Base-by-base conservation (phyloP, 2,797 vertebrate species). In the Pseudomugil tenellus region DNA sequence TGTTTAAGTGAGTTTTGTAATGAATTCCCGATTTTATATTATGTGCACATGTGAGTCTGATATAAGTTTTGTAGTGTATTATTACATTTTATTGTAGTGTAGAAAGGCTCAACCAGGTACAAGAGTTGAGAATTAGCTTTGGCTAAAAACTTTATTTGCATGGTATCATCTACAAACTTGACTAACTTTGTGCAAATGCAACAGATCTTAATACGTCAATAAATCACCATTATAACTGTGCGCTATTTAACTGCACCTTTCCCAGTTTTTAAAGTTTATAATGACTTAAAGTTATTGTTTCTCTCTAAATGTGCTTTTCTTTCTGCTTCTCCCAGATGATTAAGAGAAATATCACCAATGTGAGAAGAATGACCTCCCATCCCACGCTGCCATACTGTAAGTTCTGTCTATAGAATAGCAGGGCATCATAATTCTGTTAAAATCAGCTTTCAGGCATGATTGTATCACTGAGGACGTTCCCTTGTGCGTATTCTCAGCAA, bases 361-460 rank as follows among this genome's bases (percentile, higher is more conserved):
- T 98, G 77, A 94, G 98, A 92, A 96, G 98, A 92, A 99, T 99
- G 98, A 95, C 97, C 82, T 99, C 97, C 63, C 98, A 99, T 92
- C 98, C 98, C 84, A 96, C 96, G 10, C 93, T 99, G 82, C 98
- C 98, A 6, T 99, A 99, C 85, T 99, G 98, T 99, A 93, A 97
- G 98, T 31, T 63, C 77, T 81, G 60, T 79, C 61, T 21, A 52
- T 43, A 60, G 16, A 64, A 58, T n/a, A 73, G 59, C 80, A 13
- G 21, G 52, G 39, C 39, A 37, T 62, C 52, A 0, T 5, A 53
- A 6, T 41, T 79, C 51, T 68, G 64, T 60, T 52, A 76, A 81
- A 53, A 43, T 58, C 49, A 28, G 61, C 56, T 72, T 71, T 52
- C 2, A 26, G 67, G 58, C 23, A 51, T 19, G 51, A 58, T 77